These are phyloP conservation scores for Chymomyza caudatula DNA, from an alignment of 2,888 invertebrate genomes.

Conservation along the genomic window DNA sequence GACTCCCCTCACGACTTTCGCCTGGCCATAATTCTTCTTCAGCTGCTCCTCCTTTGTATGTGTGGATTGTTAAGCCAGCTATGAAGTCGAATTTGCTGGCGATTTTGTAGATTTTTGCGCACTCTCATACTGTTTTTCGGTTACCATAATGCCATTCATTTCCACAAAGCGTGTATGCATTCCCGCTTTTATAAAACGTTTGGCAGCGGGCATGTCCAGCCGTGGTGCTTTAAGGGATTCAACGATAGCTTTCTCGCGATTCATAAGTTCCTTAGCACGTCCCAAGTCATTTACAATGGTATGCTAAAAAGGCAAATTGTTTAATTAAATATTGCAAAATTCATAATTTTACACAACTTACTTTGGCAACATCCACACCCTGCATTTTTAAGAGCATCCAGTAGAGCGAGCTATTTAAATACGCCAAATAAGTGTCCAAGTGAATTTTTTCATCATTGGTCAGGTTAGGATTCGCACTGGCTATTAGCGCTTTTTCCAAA, in stretches of 20 bases:
- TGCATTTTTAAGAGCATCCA: conserved; percentile 50
- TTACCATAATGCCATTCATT: conserved; percentile 29
- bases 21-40: too few relatives aligned
- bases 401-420: conserved; percentile 44
- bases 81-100: too few relatives aligned
- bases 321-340: neutral
- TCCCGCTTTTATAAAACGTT: conserved; percentile 51
- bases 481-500: conserved; percentile 22
- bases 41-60: too few relatives aligned
- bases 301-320: conserved; percentile 20
- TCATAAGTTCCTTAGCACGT: conserved; percentile 40
- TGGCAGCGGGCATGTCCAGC: conserved; percentile 43
- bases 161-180: conserved; percentile 46
- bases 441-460: conserved; percentile 39
- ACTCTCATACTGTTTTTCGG: conserved; percentile 24
- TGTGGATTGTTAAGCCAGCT: too few relatives aligned
- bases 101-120: neutral
- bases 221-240: conserved; percentile 27
- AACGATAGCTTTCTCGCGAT: conserved; percentile 44
- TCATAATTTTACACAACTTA: neutral
- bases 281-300: conserved; percentile 43
- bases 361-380: conserved; percentile 42
- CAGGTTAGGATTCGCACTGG: neutral
- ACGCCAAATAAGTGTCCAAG: conserved; percentile 45
- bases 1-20: too few relatives aligned